Evolutionary conservation across 2,888 invertebrate species (phyloP).

Genomic region (Himalopsyche tibetana): DNA sequence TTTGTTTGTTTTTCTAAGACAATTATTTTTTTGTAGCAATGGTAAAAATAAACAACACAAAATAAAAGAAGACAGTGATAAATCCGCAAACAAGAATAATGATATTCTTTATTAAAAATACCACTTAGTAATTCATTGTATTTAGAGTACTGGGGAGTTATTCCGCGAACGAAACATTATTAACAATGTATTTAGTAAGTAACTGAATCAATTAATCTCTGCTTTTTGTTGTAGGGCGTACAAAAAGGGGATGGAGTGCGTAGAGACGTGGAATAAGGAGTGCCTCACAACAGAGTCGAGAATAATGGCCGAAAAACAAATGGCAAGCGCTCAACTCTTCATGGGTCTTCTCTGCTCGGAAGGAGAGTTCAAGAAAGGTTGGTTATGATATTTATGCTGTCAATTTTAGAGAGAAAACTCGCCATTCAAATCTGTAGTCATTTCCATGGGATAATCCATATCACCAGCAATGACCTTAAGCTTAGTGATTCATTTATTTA

Average conservation of each 20-base stretch:
- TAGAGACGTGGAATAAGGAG: conserved; percentile 61
- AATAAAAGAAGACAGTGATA: too few relatives aligned
- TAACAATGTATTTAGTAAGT: not conserved
- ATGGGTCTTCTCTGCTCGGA: conserved; percentile 62
- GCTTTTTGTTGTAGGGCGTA: conserved; percentile 53
- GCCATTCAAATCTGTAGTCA: too few relatives aligned
- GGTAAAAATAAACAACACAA: too few relatives aligned
- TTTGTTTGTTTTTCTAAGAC: too few relatives aligned
- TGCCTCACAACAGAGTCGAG: conserved; percentile 58
- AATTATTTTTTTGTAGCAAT: too few relatives aligned
- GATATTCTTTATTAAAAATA: too few relatives aligned
- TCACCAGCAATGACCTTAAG: too few relatives aligned
- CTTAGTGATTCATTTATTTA: too few relatives aligned
- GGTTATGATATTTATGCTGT: not conserved
- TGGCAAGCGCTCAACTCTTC: conserved; percentile 63
- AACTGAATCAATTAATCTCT: not conserved
- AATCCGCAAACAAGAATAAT: too few relatives aligned
- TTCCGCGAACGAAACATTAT: not conserved
- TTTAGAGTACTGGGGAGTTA: not conserved
- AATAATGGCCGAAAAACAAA: conserved; percentile 56
- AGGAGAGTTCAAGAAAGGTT: conserved; percentile 62
- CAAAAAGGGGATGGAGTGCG: conserved; percentile 63
- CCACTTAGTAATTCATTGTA: not conserved
- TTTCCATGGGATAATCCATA: too few relatives aligned
- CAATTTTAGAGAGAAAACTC: too few relatives aligned